Conservation (phyloP, 64 coral and sea anemone genomes). For the Dendrophyllia cribrosa region DNA sequence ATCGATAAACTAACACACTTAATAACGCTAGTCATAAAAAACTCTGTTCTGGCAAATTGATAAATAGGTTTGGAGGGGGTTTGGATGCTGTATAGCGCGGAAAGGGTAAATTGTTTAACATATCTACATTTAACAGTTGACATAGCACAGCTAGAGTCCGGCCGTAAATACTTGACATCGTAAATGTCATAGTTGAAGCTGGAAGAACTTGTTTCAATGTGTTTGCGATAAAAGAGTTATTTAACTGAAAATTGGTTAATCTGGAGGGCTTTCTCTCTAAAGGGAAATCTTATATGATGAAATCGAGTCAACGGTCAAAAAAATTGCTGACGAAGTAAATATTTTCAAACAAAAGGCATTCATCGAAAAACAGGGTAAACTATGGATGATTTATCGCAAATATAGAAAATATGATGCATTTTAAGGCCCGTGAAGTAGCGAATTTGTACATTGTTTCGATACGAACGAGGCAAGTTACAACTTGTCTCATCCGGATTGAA, state of each 20-base stretch:
- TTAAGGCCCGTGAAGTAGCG: background rate
- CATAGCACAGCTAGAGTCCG: too few species aligned
- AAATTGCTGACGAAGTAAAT: conserved; percentile 38
- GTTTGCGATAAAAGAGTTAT: background rate
- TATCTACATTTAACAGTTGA: too few species aligned
- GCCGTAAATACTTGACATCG: too few species aligned
- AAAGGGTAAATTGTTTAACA: too few species aligned
- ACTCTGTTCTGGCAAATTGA: too few species aligned
- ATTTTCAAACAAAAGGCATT: background rate
- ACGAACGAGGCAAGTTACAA: background rate
- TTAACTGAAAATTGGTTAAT: background rate
- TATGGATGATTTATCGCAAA: background rate
- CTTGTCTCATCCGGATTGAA: background rate
- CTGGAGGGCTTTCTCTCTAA: background rate
- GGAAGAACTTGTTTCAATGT: too few species aligned
- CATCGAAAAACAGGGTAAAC: background rate
- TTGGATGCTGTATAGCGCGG: too few species aligned
- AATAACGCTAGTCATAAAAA: too few species aligned
- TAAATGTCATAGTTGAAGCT: too few species aligned
- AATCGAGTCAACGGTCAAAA: background rate
- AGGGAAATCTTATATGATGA: too few species aligned
- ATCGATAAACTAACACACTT: too few species aligned
- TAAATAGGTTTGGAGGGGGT: too few species aligned
- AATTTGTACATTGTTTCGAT: background rate
- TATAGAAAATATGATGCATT: background rate